Evolutionary conservation across 2,888 invertebrate genomes (phyloP), one percentile per base, ranked within the genome.

Genomic region (Noctua comes): DNA sequence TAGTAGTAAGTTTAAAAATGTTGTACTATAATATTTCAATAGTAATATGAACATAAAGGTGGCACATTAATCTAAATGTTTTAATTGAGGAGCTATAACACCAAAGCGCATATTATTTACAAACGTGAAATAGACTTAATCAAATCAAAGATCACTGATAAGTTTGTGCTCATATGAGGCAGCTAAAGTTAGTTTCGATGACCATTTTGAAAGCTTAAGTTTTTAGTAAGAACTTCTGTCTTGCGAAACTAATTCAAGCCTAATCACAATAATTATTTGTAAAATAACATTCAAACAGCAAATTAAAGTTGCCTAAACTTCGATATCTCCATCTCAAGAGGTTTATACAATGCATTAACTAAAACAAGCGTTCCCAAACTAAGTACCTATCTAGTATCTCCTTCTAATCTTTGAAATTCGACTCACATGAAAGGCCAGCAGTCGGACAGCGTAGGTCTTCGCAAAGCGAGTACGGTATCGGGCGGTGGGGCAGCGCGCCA

Each of bases 381-480:
- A 57, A 68, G n/a, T 59, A 48, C 43, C 36, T 79, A 64, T 59
- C 57, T n/a, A 36, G 59, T 85, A 57, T 73, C 51, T 76, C 70
- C 24, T 66, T 73, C 40, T 68, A 68, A 74, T 71, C 54, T 79
- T 68, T 82, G 65, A 75, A 79, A 82, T 75, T 76, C 70, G 65
- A 82, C 87, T 89, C 86, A 96, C 96, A 93, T 93, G 86, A 96
- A 95, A 76, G 97, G 95, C 96, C 96, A 97, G 88, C 97, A 97
- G 86, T 97, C 96, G 0, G 95, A 93, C 43, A 95, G 95, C 77
- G 93, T 92, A 57, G 96, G 93, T 87, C 91, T 91, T 89, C 95
- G 91, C 88, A 94, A 85, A 77, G 96, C 88, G 68, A 97, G 91
- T 76, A 97, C 90, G 18, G 93, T 94, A 91, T 95, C 90, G 64